phyloP scores from a whole-genome alignment of 2,797 vertebrate genomes.

The Parauchenoglanis punctatus region DNA sequence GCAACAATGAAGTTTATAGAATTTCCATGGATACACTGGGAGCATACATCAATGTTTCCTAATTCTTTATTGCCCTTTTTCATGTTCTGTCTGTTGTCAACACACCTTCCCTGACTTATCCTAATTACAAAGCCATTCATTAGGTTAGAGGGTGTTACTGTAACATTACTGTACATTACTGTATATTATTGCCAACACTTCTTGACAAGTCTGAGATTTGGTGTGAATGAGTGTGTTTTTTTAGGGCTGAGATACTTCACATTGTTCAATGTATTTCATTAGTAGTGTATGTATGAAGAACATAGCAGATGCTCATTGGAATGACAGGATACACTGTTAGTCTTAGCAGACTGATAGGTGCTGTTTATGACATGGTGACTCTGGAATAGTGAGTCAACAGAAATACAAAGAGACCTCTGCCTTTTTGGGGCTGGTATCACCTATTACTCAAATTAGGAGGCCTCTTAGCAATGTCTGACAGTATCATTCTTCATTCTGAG shows the following conservation, averaged over 20 bases:
- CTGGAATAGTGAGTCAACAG: neutral
- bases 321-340: neutral
- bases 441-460: constrained; percentile 54
- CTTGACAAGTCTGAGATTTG: neutral
- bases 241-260: neutral
- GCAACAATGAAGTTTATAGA: neutral
- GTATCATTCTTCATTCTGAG: constrained; percentile 36
- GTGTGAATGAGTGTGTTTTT: neutral
- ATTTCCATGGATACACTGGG: neutral
- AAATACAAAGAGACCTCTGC: constrained; percentile 49
- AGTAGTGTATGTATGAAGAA: neutral
- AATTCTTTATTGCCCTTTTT: neutral
- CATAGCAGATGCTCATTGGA: neutral
- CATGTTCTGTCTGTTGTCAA: neutral
- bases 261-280: neutral
- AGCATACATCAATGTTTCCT: neutral
- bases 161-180: neutral
- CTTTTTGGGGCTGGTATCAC: constrained; percentile 56
- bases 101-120: neutral
- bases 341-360: neutral
- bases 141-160: neutral
- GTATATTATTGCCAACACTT: neutral
- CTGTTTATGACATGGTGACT: neutral
- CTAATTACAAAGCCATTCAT: neutral
- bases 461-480: constrained; percentile 57